Conservation (phyloP, 2,113 vertebrate genomes). For the Thymallus thymallus region DNA sequence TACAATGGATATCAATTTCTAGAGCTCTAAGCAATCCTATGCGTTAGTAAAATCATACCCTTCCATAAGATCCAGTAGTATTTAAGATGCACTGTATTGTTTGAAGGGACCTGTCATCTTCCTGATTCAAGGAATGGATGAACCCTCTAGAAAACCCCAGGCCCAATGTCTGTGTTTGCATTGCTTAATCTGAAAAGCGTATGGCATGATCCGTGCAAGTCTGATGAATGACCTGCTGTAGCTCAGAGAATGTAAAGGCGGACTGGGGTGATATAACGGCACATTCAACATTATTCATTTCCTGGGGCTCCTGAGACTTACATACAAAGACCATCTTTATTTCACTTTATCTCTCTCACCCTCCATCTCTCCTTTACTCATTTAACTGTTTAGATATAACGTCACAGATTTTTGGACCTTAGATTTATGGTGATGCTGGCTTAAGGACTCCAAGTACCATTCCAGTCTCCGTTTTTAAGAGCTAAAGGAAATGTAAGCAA, state of each 20-base stretch:
- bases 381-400: constrained; percentile 51
- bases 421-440: constrained; percentile 51
- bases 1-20: no score
- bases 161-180: constrained; percentile 34
- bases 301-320: constrained; percentile 19
- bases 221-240: constrained; percentile 44
- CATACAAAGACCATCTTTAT: constrained; percentile 54
- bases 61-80: constrained; percentile 22
- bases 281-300: constrained; percentile 45
- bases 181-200: constrained; percentile 58
- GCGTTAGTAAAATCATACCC: background rate
- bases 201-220: constrained; percentile 24
- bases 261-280: constrained; percentile 33
- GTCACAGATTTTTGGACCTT: constrained; percentile 36
- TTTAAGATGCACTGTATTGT: constrained; percentile 25
- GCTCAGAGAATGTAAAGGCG: constrained; percentile 24
- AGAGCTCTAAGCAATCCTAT: no score
- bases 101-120: constrained; percentile 44
- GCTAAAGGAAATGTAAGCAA: constrained; percentile 54
- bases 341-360: constrained; percentile 38
- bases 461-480: constrained; percentile 44
- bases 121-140: constrained; percentile 44
- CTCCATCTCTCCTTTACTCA: constrained; percentile 37
- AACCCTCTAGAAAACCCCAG: constrained; percentile 9
- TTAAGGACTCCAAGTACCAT: constrained; percentile 45